Evolutionary conservation across 2,888 invertebrate species (phyloP).

Genomic region (Junonia oenone): DNA sequence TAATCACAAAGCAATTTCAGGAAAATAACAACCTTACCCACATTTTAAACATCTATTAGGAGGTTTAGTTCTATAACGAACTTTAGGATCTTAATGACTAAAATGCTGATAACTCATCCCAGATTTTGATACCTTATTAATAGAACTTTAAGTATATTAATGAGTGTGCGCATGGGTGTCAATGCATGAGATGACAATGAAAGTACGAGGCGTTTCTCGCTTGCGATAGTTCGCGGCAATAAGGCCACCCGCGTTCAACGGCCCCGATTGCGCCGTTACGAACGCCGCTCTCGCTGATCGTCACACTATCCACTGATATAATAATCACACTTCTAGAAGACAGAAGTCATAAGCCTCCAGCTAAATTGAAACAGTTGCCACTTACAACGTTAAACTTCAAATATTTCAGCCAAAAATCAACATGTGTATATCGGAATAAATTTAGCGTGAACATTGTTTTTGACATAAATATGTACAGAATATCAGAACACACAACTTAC

Average conservation of each 20-base stretch:
- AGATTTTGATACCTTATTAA: too few relatives aligned
- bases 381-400: neutral
- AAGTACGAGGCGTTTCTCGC: constrained; percentile 71
- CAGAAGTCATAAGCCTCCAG: neutral
- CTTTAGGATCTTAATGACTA: too few relatives aligned
- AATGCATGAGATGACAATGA: constrained; percentile 71
- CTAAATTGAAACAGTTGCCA: neutral
- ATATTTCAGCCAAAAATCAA: too few relatives aligned
- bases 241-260: constrained; percentile 76
- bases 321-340: constrained; percentile 18
- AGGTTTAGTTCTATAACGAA: too few relatives aligned
- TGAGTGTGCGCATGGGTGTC: constrained; percentile 29
- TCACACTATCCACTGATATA: constrained; percentile 27
- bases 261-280: constrained; percentile 69
- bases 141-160: neutral
- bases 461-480: too few relatives aligned
- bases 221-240: constrained; percentile 70
- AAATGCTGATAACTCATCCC: too few relatives aligned
- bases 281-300: constrained; percentile 36
- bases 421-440: too few relatives aligned
- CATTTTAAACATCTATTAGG: too few relatives aligned
- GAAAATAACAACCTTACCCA: too few relatives aligned
- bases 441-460: too few relatives aligned
- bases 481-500: too few relatives aligned
- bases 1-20: too few relatives aligned